phyloP scores from a whole-genome alignment of 2,113 vertebrate species.

The Hippotragus niger region DNA sequence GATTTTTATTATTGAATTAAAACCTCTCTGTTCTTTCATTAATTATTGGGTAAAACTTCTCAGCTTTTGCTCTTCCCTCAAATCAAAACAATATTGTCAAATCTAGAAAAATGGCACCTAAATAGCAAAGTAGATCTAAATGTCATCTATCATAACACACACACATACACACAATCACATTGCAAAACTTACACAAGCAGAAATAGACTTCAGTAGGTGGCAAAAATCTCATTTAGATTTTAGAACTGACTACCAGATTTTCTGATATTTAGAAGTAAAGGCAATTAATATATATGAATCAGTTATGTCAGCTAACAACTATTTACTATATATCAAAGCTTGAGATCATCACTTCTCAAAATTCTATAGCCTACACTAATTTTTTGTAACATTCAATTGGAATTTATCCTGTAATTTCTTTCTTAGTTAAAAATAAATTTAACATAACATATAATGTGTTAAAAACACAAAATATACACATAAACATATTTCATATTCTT shows the following conservation, averaged over 20 bases:
- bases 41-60: background rate
- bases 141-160: background rate
- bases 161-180: background rate
- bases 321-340: background rate
- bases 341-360: background rate
- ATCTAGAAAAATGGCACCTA: background rate
- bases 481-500: background rate
- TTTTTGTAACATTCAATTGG: background rate
- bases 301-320: background rate
- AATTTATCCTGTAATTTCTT: background rate
- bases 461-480: background rate
- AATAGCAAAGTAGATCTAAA: background rate
- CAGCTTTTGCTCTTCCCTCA: background rate
- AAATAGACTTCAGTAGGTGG: background rate
- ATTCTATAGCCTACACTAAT: background rate
- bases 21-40: background rate
- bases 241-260: background rate
- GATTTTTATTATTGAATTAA: background rate
- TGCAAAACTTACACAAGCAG: background rate
- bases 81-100: background rate
- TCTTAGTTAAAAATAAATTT: background rate
- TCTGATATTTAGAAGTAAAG: background rate
- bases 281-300: background rate
- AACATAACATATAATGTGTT: background rate
- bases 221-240: background rate